Percentiles rank a stretch among this genome's conserved stretches.
Conservation (phyloP, 2,113 vertebrate genomes). For the Sander lucioperca region DNA sequence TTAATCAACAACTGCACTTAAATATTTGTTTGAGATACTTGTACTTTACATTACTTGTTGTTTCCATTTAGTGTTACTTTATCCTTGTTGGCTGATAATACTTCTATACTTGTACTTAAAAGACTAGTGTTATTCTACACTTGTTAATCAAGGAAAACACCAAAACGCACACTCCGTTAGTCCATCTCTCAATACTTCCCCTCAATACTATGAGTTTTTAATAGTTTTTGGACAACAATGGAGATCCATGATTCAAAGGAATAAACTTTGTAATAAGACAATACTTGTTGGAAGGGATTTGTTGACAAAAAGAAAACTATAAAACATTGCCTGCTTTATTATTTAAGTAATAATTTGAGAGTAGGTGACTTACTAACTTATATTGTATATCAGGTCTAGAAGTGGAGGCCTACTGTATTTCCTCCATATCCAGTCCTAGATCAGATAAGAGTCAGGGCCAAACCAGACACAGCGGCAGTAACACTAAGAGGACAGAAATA, state of each 20-base stretch:
- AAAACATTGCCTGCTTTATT: neutral
- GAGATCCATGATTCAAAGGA: neutral
- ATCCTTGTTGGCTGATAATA: neutral
- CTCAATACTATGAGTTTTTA: no score
- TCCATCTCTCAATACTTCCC: neutral
- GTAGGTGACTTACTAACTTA: neutral
- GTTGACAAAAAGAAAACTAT: neutral
- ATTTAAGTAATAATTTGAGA: neutral
- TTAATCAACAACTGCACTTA: neutral
- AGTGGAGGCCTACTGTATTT: conserved; percentile 24
- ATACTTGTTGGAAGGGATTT: neutral
- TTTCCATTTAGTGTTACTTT: neutral
- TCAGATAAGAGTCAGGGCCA: conserved; percentile 27
- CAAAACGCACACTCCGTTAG: neutral
- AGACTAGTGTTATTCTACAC: neutral
- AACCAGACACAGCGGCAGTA: conserved; percentile 29
- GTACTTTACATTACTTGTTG: neutral
- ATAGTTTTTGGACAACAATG: neutral
- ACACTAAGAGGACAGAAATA: neutral
- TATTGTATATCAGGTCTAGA: conserved; percentile 10
- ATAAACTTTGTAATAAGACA: neutral
- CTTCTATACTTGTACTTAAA: neutral
- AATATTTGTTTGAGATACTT: neutral
- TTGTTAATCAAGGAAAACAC: neutral
- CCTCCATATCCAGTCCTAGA: conserved; percentile 22